Base-by-base conservation (phyloP, 1,140 invertebrate species). In the Ips typographus region DNA sequence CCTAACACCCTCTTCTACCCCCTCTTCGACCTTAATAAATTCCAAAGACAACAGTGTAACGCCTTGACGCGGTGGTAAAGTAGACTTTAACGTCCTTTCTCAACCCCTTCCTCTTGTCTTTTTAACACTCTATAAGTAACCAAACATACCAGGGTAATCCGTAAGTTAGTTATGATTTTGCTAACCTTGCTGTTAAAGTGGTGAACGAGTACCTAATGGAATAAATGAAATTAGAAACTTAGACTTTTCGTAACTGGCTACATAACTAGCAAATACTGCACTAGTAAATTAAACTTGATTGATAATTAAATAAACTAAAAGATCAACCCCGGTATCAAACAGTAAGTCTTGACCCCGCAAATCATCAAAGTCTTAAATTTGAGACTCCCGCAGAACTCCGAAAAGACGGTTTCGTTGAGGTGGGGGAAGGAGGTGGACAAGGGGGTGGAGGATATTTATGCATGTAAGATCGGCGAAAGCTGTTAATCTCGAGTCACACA, bases 401-500 rank as follows among this genome's bases (percentile, higher is more conserved):
- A 65, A n/a, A 59, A 59, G 40, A 41, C 57, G 57, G 52, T 55
- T n/a, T n/a, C 44, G 6, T 58, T 72, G 67, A 67, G 72, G 71
- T 65, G 69, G 68, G 66, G 66, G 67, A 59, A 60, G 58, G 71
- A 70, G 65, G 47, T 71, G 71, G 71, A 37, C 40, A 42, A 22
- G 55, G 36, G 41, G 22, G 22, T n/a, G 36, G 52, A 62, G 71
- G 70, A 74, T 76, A 76, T 76, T 76, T 74, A 76, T 76, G 71
- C 68, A 74, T 76, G 74, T 74, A 76, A 76, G 74, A 73, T 76
- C 73, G 74, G 69, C 70, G 73, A 73, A 76, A 76, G 73, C 71
- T 76, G 74, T 76, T 76, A 76, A 76, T 76, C 74, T 76, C 70
- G 60, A 74, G 73, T 72, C 71, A 57, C 70, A 65, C 65, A 72